Conservation (phyloP, 1,140 invertebrate genomes). For the Cherax destructor region DNA sequence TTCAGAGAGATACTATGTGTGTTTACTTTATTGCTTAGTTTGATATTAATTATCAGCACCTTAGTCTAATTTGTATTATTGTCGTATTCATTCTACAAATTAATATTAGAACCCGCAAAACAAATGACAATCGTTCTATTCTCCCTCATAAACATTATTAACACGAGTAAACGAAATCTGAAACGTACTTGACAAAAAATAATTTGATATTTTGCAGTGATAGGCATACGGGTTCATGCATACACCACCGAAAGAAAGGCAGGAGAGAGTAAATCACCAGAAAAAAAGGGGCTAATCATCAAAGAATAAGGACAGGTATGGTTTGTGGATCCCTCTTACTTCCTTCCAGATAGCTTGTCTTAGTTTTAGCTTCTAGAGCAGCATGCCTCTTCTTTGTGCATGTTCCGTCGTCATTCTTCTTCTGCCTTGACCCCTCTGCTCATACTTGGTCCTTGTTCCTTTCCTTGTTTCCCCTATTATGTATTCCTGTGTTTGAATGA, state of each 20-base stretch:
- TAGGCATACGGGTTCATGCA: constrained; percentile 57
- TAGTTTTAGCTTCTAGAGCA: not conserved
- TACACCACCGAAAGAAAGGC: constrained; percentile 65
- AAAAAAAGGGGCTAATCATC: constrained; percentile 24
- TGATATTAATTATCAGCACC: not conserved
- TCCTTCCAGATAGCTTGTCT: not conserved
- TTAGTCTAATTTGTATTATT: not conserved
- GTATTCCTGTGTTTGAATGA: not conserved
- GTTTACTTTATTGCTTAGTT: constrained; percentile 4
- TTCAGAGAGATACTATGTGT: not conserved
- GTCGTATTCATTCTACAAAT: not conserved
- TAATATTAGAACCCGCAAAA: constrained; percentile 1
- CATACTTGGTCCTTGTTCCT: not conserved
- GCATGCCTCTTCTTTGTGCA: not conserved
- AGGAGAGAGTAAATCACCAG: constrained; percentile 41
- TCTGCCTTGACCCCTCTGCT: not conserved
- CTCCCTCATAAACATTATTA: not conserved
- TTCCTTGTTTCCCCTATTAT: not conserved
- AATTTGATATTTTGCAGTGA: constrained; percentile 50
- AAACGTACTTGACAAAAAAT: constrained; percentile 19
- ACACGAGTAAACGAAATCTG: not conserved
- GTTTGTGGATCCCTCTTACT: constrained; percentile 40
- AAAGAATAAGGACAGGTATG: constrained; percentile 55
- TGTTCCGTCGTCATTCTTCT: not conserved
- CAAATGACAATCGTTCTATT: constrained; percentile 15